These are phyloP conservation scores for Etheostoma perlongum DNA, from an alignment of 2,797 vertebrate genomes.

Conservation along the genomic window DNA sequence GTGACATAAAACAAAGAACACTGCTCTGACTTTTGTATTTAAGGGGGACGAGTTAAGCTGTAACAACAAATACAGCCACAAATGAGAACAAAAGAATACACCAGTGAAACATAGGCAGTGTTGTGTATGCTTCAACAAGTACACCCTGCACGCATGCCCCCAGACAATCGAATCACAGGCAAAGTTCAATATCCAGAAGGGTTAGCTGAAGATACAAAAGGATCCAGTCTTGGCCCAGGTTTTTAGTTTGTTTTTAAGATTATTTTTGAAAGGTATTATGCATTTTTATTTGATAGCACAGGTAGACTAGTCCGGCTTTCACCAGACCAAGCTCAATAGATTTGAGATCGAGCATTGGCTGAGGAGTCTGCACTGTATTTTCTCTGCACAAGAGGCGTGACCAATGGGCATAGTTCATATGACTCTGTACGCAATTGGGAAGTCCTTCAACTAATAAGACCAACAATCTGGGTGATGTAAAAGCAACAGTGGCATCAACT, in stretches of 20 bases:
- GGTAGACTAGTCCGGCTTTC: no score
- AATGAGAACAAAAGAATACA: neutral
- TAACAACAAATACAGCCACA: neutral
- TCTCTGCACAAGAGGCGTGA: no score
- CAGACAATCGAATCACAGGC: neutral
- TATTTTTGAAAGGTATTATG: no score
- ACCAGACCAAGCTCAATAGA: no score
- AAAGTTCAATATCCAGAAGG: constrained; percentile 42
- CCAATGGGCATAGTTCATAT: no score
- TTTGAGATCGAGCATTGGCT: neutral
- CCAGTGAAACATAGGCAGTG: neutral
- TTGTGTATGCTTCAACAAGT: neutral
- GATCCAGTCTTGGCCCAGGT: constrained; percentile 68
- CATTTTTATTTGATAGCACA: no score
- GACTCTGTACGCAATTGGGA: no score
- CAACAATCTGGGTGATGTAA: no score
- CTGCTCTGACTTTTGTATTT: neutral
- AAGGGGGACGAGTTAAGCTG: neutral
- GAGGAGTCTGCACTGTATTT: no score
- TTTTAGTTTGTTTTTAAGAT: constrained; percentile 20
- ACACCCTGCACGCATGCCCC: neutral
- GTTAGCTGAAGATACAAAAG: constrained; percentile 40
- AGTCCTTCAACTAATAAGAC: no score
- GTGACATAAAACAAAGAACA: neutral
- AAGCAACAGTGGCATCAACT: no score